phyloP scores from a whole-genome alignment of 2,113 vertebrate species.

The Telmatochromis sp. region DNA sequence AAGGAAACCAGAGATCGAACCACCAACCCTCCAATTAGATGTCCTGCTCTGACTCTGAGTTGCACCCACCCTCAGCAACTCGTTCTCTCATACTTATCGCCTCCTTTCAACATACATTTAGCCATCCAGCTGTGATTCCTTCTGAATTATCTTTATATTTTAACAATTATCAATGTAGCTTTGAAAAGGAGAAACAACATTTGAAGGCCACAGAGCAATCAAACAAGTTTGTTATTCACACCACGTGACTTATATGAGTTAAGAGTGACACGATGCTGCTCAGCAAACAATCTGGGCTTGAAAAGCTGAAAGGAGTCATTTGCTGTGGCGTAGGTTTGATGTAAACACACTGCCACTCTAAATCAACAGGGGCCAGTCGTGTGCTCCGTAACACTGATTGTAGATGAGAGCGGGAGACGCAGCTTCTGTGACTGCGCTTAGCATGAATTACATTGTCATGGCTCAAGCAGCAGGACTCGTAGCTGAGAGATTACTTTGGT shows the following conservation, averaged over 20 bases:
- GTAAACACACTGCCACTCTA: background rate
- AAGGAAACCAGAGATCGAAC: background rate
- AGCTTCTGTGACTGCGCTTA: constrained; percentile 26
- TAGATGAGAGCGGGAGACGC: background rate
- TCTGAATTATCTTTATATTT: background rate
- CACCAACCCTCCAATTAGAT: background rate
- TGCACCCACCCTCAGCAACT: background rate
- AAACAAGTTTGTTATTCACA: background rate
- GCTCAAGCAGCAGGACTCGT: constrained; percentile 21
- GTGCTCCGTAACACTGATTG: background rate
- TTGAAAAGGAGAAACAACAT: background rate
- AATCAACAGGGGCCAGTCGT: background rate
- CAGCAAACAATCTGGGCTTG: background rate
- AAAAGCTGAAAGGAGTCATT: background rate
- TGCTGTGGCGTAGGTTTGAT: background rate
- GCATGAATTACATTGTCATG: constrained; percentile 55
- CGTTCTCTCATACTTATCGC: background rate
- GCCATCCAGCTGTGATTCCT: background rate
- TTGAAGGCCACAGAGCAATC: background rate
- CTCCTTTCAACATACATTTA: background rate
- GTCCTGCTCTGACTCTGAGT: background rate
- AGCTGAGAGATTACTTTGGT: constrained; percentile 47
- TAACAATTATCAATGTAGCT: background rate
- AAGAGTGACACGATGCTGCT: background rate
- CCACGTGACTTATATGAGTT: background rate